Evolutionary conservation across 2,888 invertebrate species (phyloP).

Genomic region (Panopea generosa): DNA sequence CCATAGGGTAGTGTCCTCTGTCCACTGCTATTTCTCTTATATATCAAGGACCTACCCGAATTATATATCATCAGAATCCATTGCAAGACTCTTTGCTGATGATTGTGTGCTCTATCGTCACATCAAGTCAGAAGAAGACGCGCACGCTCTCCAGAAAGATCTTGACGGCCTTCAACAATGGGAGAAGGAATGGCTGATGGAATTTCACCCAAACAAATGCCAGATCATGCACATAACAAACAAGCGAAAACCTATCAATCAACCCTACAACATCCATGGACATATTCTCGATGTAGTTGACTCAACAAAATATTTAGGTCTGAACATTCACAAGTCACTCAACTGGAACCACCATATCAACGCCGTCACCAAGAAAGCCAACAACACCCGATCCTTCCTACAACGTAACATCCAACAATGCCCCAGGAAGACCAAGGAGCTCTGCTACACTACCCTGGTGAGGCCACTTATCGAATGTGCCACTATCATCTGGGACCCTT

Average conservation of each 20-base stretch:
- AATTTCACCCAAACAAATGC: slow-evolving; percentile 18
- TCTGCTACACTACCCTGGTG: slow-evolving; percentile 26
- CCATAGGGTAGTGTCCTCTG: slow-evolving; percentile 21
- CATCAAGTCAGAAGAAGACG: slow-evolving; percentile 4
- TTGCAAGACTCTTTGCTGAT: slow-evolving; percentile 4
- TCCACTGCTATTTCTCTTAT: slow-evolving; percentile 13
- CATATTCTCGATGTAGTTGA: slow-evolving; percentile 1
- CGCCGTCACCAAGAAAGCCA: not conserved
- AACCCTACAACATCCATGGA: slow-evolving; percentile 4
- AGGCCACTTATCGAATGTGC: slow-evolving; percentile 25
- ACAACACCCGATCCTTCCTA: not conserved
- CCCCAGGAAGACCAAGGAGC: slow-evolving; percentile 26
- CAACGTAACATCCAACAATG: slow-evolving; percentile 23
- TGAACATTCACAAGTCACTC: slow-evolving; percentile 5
- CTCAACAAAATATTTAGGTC: slow-evolving; percentile 7
- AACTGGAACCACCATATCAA: slow-evolving; percentile 28
- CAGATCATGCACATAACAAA: slow-evolving; percentile 3
- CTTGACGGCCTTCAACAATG: not conserved
- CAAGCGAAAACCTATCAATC: slow-evolving; percentile 8
- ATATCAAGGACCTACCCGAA: slow-evolving; percentile 13
- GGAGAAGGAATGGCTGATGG: too few species aligned
- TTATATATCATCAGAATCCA: slow-evolving; percentile 1
- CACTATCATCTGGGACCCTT: not conserved
- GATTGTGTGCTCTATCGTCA: slow-evolving; percentile 4
- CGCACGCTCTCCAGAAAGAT: too few species aligned